phyloP scores from a whole-genome alignment of 2,888 invertebrate genomes.

The Drosophila picticornis region DNA sequence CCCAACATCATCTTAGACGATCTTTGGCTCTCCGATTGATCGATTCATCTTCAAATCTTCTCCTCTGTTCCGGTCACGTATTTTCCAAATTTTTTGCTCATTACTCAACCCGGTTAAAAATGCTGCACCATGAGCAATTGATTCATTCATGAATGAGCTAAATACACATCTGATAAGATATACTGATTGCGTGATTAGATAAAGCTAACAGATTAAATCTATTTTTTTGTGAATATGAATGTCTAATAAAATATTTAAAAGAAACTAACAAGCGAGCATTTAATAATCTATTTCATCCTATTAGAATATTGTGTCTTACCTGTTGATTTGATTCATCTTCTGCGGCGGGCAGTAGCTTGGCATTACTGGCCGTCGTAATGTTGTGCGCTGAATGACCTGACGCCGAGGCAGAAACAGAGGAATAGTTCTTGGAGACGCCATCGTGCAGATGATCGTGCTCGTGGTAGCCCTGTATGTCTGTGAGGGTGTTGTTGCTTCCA shows the following conservation, averaged over 20 bases:
- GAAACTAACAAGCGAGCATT: neutral
- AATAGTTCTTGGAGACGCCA: slow-evolving; percentile 79
- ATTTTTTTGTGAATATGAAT: neutral
- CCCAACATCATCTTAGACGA: slow-evolving; percentile 42
- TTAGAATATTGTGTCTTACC: slow-evolving; percentile 71
- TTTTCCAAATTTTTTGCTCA: slow-evolving; percentile 48
- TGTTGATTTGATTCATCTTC: slow-evolving; percentile 85
- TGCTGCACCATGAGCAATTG: slow-evolving; percentile 54
- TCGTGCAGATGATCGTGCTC: slow-evolving; percentile 72
- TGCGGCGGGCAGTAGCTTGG: slow-evolving; percentile 79
- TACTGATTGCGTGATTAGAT: slow-evolving; percentile 1
- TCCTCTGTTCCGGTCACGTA: slow-evolving; percentile 51
- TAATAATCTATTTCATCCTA: neutral
- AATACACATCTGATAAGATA: slow-evolving; percentile 45
- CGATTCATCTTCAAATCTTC: slow-evolving; percentile 39
- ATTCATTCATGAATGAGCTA: slow-evolving; percentile 55
- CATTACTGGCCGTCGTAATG: slow-evolving; percentile 84
- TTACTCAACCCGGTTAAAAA: slow-evolving; percentile 36
- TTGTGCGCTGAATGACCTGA: slow-evolving; percentile 75
- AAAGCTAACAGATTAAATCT: neutral
- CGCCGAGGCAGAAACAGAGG: slow-evolving; percentile 58
- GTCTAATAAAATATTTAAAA: accelerated
- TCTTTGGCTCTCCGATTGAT: slow-evolving; percentile 51
- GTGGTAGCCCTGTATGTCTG: slow-evolving; percentile 82
- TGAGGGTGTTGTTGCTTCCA: slow-evolving; percentile 84